Evolutionary conservation across 2,113 vertebrate species (phyloP), one percentile per base, ranked within the genome.

Genomic region (Carassius gibelio): DNA sequence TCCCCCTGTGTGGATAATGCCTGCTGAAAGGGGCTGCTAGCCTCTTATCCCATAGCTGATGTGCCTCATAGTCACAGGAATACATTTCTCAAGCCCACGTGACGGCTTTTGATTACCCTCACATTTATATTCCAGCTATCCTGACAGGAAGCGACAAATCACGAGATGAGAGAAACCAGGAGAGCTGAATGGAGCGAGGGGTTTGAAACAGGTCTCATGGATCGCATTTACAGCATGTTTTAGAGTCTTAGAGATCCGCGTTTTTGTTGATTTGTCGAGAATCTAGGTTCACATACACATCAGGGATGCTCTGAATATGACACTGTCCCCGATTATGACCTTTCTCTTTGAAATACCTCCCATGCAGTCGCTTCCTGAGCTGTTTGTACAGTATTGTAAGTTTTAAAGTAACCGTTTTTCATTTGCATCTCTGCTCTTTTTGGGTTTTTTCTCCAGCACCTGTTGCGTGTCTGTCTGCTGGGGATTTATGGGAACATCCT

Each of bases 401-500:
- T 36, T 57, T 76, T 8, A 75, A 75, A 75, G 38, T 8, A 8
- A 23, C 21, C 1, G 7, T 75, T 48, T 71, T 10, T 57, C 7
- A 8, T 64, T 57, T 14, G 23, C 10, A 75, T 7, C 26, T 23
- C 19, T 52, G 84, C 8, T 8, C 80, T 5, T 64, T 64, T 75
- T 23, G 48, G 3, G 21, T 34, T 45, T 75, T 69, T 48, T 45
- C 52, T 36, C n/a, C 34, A 36, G 52, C 86, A 89, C 86, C 88
- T 89, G 88, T 84, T 88, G 78, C 3, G 2, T 68, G n/a, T 83
- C 80, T 55, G 15, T 86, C 62, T 88, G 23, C 57, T 66, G 55
- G 38, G 84, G 84, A 77, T 88, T 86, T 86, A 88, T 75, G 38
- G 79, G 72, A 66, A 57, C 42, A 59, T 83, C 81, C 74, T 45